Evolutionary conservation across 2,888 invertebrate genomes (phyloP).

Genomic region (Nematopogon swammerdamellus): DNA sequence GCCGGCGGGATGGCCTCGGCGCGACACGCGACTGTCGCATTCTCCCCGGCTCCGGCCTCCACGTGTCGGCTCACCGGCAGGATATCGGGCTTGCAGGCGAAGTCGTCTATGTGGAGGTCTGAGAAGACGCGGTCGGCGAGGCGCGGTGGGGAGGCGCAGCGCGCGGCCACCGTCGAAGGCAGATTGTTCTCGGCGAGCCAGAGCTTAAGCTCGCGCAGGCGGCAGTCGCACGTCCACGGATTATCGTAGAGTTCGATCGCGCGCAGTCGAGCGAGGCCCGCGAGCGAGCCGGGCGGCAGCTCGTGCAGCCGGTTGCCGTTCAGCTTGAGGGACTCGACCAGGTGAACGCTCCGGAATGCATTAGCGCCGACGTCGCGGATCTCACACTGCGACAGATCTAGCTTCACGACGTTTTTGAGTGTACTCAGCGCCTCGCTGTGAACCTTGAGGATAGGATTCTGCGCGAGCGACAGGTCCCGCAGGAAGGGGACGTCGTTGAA

Average conservation of each 20-base stretch:
- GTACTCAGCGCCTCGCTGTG: slow-evolving; percentile 71
- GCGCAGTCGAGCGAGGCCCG: slow-evolving; percentile 60
- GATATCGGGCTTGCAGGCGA: slow-evolving; percentile 69
- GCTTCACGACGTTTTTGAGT: slow-evolving; percentile 73
- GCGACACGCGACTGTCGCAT: slow-evolving; percentile 79
- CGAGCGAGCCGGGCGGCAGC: slow-evolving; percentile 59
- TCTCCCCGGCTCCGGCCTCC: slow-evolving; percentile 77
- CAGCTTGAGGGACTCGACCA: slow-evolving; percentile 64
- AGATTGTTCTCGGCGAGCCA: slow-evolving; percentile 67
- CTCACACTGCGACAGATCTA: slow-evolving; percentile 81
- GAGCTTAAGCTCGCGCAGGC: slow-evolving; percentile 63
- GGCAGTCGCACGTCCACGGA: slow-evolving; percentile 75
- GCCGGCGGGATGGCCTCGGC: slow-evolving; percentile 81
- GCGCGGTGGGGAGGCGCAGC: slow-evolving; percentile 57
- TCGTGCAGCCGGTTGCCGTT: slow-evolving; percentile 67
- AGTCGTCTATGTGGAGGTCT: slow-evolving; percentile 65
- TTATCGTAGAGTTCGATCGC: slow-evolving; percentile 71
- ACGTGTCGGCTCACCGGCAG: slow-evolving; percentile 70
- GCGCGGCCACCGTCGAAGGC: slow-evolving; percentile 39
- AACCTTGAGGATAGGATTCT: slow-evolving; percentile 80
- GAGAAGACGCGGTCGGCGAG: slow-evolving; percentile 62
- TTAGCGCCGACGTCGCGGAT: slow-evolving; percentile 72
- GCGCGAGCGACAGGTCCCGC: slow-evolving; percentile 74
- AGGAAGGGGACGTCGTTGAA: slow-evolving; percentile 78
- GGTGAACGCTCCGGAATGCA: slow-evolving; percentile 63